These are phyloP conservation scores for Ctenopoma kingsleyae DNA, from an alignment of 2,797 vertebrate species.

Conservation along the genomic window DNA sequence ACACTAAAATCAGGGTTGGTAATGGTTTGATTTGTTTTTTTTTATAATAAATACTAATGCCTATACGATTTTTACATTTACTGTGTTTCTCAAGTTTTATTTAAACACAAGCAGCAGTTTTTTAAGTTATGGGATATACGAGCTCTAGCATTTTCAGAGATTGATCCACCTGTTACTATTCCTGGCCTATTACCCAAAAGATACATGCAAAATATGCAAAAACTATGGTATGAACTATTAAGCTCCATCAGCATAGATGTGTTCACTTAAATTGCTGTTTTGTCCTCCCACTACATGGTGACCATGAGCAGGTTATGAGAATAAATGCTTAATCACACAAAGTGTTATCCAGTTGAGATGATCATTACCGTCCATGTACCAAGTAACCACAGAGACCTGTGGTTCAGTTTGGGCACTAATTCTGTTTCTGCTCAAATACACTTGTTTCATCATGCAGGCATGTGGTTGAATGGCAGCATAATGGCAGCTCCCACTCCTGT, in stretches of 20 bases:
- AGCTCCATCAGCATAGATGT: background rate
- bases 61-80: background rate
- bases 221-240: no score
- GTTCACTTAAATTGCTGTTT: background rate
- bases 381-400: background rate
- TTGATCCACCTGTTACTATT: no score
- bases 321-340: constrained; percentile 4
- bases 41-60: background rate
- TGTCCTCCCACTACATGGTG: background rate
- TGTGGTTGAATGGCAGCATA: constrained; percentile 43
- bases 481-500: constrained; percentile 50
- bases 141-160: no score
- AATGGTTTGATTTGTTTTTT: background rate
- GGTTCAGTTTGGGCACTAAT: constrained; percentile 1
- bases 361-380: constrained; percentile 1
- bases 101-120: background rate
- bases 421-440: constrained; percentile 15
- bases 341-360: constrained; percentile 2
- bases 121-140: no score
- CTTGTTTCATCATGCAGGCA: constrained; percentile 3
- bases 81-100: no score
- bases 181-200: no score
- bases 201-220: no score
- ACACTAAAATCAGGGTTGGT: background rate
- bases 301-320: constrained; percentile 7